A percentile compares a stretch with the other conserved stretches of the same genome.
Evolutionary conservation across 1,140 invertebrate species (phyloP).

Genomic region (Apis dorsata): DNA sequence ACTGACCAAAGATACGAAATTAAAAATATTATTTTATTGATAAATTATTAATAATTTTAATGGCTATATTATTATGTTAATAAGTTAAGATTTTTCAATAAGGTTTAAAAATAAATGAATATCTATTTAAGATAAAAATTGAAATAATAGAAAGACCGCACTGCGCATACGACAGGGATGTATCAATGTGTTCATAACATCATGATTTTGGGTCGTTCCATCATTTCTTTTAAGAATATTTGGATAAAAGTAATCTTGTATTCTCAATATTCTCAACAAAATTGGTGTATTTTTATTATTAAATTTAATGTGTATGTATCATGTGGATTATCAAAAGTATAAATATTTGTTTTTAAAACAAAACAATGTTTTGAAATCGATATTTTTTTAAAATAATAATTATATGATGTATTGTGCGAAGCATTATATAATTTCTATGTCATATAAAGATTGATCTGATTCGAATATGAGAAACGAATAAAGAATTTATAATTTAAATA

Average conservation of each 20-base stretch:
- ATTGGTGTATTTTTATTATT: neutral
- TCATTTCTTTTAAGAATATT: constrained; percentile 10
- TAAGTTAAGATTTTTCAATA: constrained; percentile 29
- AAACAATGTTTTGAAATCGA: neutral
- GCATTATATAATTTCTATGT: constrained; percentile 33
- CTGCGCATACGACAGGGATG: constrained; percentile 54
- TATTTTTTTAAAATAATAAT: constrained; percentile 12
- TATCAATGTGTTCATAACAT: constrained; percentile 19
- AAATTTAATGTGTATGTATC: constrained; percentile 10
- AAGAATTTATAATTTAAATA: neutral
- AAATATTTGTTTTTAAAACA: neutral
- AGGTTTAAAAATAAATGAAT: constrained; percentile 28
- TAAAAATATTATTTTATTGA: constrained; percentile 9
- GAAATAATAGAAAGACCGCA: constrained; percentile 6
- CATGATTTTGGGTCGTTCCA: neutral
- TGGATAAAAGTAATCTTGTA: neutral
- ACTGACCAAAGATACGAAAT: constrained; percentile 41
- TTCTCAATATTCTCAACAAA: constrained; percentile 1
- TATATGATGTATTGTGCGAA: constrained; percentile 7
- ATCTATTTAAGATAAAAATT: constrained; percentile 1
- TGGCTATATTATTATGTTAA: neutral
- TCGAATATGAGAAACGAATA: neutral
- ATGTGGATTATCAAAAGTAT: neutral
- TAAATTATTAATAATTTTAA: neutral
- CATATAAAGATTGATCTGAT: neutral